phyloP scores from a whole-genome alignment of 2,797 vertebrate species.

The Oreonectes daqikongensis region DNA sequence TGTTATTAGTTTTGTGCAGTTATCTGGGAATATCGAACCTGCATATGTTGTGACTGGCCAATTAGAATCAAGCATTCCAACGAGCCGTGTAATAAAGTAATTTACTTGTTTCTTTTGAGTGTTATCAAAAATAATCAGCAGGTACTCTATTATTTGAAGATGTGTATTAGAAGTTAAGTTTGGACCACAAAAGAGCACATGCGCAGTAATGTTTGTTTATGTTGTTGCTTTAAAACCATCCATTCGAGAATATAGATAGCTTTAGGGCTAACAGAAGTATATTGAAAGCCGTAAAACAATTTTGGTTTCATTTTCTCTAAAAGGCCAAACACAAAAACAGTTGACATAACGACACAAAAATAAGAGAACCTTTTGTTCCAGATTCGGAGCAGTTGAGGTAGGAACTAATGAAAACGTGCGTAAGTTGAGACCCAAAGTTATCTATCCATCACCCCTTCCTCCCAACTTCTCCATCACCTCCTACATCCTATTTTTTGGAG shows the following conservation, averaged over 20 bases:
- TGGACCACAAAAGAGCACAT: no score
- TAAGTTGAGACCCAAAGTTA: slow-evolving; percentile 48
- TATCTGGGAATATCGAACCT: no score
- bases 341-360: not conserved
- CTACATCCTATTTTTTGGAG: slow-evolving; percentile 44
- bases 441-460: slow-evolving; percentile 50
- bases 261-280: not conserved
- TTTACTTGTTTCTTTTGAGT: no score
- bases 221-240: no score
- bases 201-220: no score
- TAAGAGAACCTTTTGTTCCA: not conserved
- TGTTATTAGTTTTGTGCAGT: no score
- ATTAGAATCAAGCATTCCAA: no score
- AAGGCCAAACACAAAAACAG: not conserved
- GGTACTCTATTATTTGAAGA: no score
- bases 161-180: no score
- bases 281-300: not conserved
- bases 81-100: no score
- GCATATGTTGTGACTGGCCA: no score
- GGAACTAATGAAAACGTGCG: slow-evolving; percentile 24
- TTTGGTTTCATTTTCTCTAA: not conserved
- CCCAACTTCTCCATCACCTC: slow-evolving; percentile 40
- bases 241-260: not conserved
- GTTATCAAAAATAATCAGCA: no score
- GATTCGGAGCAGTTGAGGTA: not conserved